These are phyloP conservation scores for Pyrocoelia pectoralis DNA, from an alignment of 2,888 invertebrate genomes.

Conservation along the genomic window DNA sequence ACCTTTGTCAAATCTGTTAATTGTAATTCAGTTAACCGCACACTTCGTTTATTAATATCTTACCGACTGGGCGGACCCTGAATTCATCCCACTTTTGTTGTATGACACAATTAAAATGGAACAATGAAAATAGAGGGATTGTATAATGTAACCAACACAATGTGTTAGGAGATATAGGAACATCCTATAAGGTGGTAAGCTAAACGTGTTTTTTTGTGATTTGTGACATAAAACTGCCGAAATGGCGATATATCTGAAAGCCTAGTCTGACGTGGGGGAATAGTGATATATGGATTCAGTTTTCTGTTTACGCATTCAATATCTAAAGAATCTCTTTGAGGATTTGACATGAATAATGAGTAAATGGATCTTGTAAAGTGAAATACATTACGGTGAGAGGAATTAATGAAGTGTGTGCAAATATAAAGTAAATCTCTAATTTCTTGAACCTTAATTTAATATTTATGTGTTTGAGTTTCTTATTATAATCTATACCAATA, in stretches of 20 bases:
- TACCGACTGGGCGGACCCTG: too few relatives aligned
- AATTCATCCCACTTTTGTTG: not conserved
- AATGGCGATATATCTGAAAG: constrained; percentile 45
- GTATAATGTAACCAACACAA: not conserved
- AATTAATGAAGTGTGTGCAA: too few relatives aligned
- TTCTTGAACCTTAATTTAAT: not conserved
- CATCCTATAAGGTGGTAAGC: constrained; percentile 4
- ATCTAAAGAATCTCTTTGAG: constrained; percentile 47
- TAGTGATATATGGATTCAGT: constrained; percentile 49
- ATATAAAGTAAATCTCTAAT: too few relatives aligned
- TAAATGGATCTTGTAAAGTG: constrained; percentile 21
- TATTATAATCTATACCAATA: not conserved
- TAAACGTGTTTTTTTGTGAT: constrained; percentile 43
- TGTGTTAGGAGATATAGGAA: not conserved
- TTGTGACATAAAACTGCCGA: constrained; percentile 46
- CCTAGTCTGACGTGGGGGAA: constrained; percentile 46
- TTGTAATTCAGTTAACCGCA: not conserved
- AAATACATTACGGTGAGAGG: constrained; percentile 11
- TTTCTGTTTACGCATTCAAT: constrained; percentile 50
- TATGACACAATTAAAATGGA: too few relatives aligned
- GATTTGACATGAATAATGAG: constrained; percentile 46
- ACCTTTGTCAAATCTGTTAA: not conserved
- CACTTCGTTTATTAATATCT: not conserved
- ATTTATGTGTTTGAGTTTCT: not conserved
- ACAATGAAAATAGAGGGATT: constrained; percentile 1